Conservation (phyloP, 23 tunicate species). For the Botrylloides violaceus region DNA sequence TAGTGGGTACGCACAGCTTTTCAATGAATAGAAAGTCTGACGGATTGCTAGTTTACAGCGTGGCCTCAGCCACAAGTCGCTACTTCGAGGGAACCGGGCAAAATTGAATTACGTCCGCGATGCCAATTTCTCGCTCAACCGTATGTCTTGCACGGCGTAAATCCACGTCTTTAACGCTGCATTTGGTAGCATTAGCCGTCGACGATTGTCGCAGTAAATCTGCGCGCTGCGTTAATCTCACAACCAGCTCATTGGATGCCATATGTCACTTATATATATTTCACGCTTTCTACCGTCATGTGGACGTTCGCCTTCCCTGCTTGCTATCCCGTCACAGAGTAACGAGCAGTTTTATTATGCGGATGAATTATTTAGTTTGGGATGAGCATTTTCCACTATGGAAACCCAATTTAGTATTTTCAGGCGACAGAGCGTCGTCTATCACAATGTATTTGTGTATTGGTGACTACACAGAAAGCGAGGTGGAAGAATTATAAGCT, state of each 20-base stretch:
- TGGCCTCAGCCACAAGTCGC: too few species aligned
- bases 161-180: not conserved
- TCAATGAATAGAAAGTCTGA: too few species aligned
- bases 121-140: too few species aligned
- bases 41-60: too few species aligned
- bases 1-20: too few species aligned
- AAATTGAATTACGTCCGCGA: too few species aligned
- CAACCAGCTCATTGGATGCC: constrained; percentile 12
- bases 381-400: not conserved
- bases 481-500: too few species aligned
- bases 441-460: too few species aligned
- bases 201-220: constrained; percentile 2
- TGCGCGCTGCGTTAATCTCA: constrained; percentile 3
- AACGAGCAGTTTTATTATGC: not conserved
- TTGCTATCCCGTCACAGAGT: constrained; percentile 28
- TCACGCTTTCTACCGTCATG: not conserved
- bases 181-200: not conserved
- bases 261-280: constrained; percentile 22
- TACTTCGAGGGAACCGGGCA: too few species aligned
- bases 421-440: too few species aligned
- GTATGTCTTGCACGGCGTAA: not conserved
- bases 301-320: constrained; percentile 15
- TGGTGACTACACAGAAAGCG: too few species aligned
- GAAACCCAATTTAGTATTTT: not conserved
- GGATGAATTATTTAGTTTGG: not conserved